Percentiles rank a stretch among this genome's conserved stretches.
Evolutionary conservation across 2,797 vertebrate species (phyloP).

Genomic region (Gobio occitaniae): DNA sequence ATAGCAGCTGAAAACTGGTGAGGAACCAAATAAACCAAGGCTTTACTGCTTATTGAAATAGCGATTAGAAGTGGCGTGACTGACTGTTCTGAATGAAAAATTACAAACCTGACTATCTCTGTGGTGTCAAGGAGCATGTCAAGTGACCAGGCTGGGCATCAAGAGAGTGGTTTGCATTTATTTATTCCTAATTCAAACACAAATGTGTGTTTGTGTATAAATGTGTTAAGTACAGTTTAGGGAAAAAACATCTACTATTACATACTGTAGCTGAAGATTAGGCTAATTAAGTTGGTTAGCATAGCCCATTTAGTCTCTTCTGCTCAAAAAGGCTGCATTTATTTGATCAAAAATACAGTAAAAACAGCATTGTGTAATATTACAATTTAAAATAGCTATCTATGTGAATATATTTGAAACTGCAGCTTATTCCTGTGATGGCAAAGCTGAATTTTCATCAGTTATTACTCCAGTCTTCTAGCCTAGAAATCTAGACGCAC

Average conservation of each 20-base stretch:
- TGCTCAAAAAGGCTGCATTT: not conserved
- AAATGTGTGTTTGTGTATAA: not conserved
- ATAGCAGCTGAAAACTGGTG: conserved; percentile 6
- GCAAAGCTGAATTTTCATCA: not conserved
- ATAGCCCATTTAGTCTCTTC: not conserved
- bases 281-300: not conserved
- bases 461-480: not conserved
- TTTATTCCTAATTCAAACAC: conserved; percentile 10
- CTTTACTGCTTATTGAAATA: conserved; percentile 31
- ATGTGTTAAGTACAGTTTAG: not conserved
- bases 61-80: conserved; percentile 52
- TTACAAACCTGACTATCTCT: conserved; percentile 37
- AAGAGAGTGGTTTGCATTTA: conserved; percentile 13
- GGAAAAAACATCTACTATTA: not conserved
- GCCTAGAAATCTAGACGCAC: too few species aligned
- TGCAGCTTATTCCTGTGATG: not conserved
- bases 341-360: not conserved
- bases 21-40: conserved; percentile 6
- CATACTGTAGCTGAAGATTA: not conserved
- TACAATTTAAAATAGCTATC: not conserved
- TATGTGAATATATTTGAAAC: not conserved
- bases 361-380: not conserved
- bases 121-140: conserved; percentile 43
- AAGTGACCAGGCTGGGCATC: conserved; percentile 43
- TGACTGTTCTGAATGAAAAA: conserved; percentile 45